Evolutionary conservation across 92 coral and sea anemone genomes (phyloP).

Genomic region (Pocillopora grandis): DNA sequence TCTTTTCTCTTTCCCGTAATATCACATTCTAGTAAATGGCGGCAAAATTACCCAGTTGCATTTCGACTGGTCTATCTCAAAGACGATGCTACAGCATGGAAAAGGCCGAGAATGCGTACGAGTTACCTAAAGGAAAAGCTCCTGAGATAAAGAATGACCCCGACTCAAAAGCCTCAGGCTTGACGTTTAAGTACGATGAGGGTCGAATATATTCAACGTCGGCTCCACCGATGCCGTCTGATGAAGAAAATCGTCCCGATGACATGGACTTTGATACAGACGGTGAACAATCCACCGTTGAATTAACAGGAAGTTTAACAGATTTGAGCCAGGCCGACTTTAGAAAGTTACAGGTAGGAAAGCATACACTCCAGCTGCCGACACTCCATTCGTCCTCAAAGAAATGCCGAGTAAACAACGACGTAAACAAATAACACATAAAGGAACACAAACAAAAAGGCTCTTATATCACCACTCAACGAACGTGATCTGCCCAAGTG

Average conservation of each 20-base stretch:
- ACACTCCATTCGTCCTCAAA: conserved; percentile 1
- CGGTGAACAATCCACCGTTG: not conserved
- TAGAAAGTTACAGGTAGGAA: conserved; percentile 20
- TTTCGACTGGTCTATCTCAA: conserved; percentile 11
- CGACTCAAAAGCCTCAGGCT: not conserved
- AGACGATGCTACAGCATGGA: conserved; percentile 7
- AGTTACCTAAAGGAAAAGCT: not conserved
- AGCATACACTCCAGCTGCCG: conserved; percentile 7
- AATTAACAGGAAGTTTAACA: not conserved
- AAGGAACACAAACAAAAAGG: not conserved
- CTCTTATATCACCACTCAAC: not conserved
- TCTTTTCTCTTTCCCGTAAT: too few relatives aligned
- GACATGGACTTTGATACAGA: not conserved
- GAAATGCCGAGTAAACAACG: not conserved
- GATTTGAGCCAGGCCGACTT: conserved; percentile 15
- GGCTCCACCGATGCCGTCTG: not conserved
- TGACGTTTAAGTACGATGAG: not conserved
- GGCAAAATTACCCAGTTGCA: not conserved
- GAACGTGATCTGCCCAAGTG: not conserved
- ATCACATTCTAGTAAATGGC: not conserved
- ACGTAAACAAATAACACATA: not conserved
- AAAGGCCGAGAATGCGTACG: not conserved
- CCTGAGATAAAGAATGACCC: not conserved
- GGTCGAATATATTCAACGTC: not conserved
- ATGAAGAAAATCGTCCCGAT: not conserved